Percentiles rank a stretch among this genome's conserved stretches.
These are phyloP conservation scores for Spinibarbus caldwelli DNA, from an alignment of 2,797 vertebrate species.

Conservation along the genomic window DNA sequence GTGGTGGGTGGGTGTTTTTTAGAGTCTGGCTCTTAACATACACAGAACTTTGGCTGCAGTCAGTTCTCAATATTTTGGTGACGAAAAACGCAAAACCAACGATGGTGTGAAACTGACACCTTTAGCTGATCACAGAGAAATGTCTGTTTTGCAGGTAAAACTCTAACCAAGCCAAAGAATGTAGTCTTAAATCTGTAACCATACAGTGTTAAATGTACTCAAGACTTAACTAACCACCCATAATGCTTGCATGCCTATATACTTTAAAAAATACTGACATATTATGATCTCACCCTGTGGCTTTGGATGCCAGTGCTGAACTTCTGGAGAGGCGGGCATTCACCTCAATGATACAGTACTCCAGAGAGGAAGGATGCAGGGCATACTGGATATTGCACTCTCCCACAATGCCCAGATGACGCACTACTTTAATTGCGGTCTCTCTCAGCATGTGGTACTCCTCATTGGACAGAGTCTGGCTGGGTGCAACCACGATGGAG, in stretches of 20 bases:
- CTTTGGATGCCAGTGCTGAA: slow-evolving; percentile 94
- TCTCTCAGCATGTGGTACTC: slow-evolving; percentile 95
- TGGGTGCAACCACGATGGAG: no score
- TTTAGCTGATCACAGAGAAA: slow-evolving; percentile 40
- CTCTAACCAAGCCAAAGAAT: slow-evolving; percentile 22
- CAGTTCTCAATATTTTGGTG: slow-evolving; percentile 49
- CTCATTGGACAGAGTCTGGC: no score
- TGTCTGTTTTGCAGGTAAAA: slow-evolving; percentile 55
- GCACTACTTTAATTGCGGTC: slow-evolving; percentile 92
- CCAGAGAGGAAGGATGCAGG: slow-evolving; percentile 88
- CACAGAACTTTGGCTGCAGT: slow-evolving; percentile 43
- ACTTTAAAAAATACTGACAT: neutral
- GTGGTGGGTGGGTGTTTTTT: slow-evolving; percentile 59
- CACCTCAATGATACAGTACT: slow-evolving; percentile 94
- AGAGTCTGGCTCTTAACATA: slow-evolving; percentile 48
- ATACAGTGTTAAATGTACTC: neutral
- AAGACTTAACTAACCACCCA: neutral
- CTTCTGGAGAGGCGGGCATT: slow-evolving; percentile 94
- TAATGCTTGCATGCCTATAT: neutral
- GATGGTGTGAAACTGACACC: slow-evolving; percentile 41
- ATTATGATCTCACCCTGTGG: slow-evolving; percentile 86
- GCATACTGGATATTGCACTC: no score
- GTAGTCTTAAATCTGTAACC: neutral
- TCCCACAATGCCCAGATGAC: slow-evolving; percentile 91
- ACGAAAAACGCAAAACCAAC: slow-evolving; percentile 37